Base-by-base conservation (phyloP, 2,113 vertebrate genomes). In the Bucco capensis region DNA sequence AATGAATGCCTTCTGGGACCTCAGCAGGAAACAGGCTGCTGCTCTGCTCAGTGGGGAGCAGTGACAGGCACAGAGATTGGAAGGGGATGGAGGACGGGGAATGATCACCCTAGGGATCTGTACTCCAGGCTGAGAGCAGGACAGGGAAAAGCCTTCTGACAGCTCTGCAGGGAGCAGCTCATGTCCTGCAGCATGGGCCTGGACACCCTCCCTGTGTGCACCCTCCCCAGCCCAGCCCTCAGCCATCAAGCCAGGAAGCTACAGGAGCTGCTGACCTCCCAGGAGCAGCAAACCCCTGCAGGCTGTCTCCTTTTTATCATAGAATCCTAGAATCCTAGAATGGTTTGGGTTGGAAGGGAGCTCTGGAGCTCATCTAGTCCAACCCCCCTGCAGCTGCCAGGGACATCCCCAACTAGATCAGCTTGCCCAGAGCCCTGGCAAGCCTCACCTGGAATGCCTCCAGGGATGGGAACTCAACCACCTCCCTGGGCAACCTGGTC, bases 31-130 rank as follows among this genome's bases (percentile, higher is more conserved):
- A 22, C 3, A 46, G 24, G 5, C 65, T 30, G 46, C 31, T 16
- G 83, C 71, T 12, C 37, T 3, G 9, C 46, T 10, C 31, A 11
- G 30, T 9, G 6, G 71, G 40, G 57, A 49, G 38, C 1, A 0
- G 2, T 2, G 42, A 22, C 0, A 5, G 37, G 35, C 19, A 30
- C 14, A 1, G 50, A 33, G 40, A 37, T 10, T 2, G 1, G 7
- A 49, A 51, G 21, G 21, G 54, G 35, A 33, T 12, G 8, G 30
- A 73, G 35, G 51, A 10, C 19, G 42, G 17, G 46, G 33, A 75
- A 38, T 0, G 22, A 38, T 4, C 2, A 4, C 80, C 1, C 0
- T 5, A 14, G 7, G 50, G 60, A 54, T 62, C 8, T 57, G 50
- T 8, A 40, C 71, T 50, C 25, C 91, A 79, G 47, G 33, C 40